These are phyloP conservation scores for Remorina albescens DNA, from an alignment of 2,797 vertebrate species.

Conservation along the genomic window DNA sequence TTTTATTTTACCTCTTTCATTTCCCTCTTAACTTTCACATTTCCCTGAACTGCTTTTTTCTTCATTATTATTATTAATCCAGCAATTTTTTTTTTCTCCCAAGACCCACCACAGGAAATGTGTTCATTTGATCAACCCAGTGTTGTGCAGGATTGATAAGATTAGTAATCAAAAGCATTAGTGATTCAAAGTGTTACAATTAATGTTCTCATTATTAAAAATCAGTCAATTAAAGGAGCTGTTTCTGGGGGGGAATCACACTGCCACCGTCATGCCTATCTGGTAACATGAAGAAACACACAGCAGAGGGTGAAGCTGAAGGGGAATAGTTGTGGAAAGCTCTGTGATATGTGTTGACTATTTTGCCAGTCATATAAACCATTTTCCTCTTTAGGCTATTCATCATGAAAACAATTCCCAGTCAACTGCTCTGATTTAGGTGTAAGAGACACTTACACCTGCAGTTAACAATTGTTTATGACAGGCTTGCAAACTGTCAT, in stretches of 20 bases:
- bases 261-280: slow-evolving; percentile 62
- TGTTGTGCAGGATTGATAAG: slow-evolving; percentile 80
- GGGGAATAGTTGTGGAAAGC: slow-evolving; percentile 25
- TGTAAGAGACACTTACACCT: slow-evolving; percentile 47
- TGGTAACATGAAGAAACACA: slow-evolving; percentile 68
- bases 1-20: slow-evolving; percentile 25
- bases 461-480: slow-evolving; percentile 67
- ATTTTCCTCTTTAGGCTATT: slow-evolving; percentile 17
- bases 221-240: slow-evolving; percentile 56
- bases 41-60: slow-evolving; percentile 29
- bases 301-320: slow-evolving; percentile 57
- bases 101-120: slow-evolving; percentile 73
- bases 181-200: slow-evolving; percentile 71
- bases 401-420: background rate
- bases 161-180: slow-evolving; percentile 78
- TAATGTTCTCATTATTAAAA: slow-evolving; percentile 75
- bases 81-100: slow-evolving; percentile 28
- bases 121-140: slow-evolving; percentile 78
- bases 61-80: slow-evolving; percentile 49
- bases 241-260: slow-evolving; percentile 71
- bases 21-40: slow-evolving; percentile 50
- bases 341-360: slow-evolving; percentile 25
- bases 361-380: slow-evolving; percentile 36
- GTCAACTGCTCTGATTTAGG: slow-evolving; percentile 24
- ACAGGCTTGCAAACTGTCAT: slow-evolving; percentile 42